Evolutionary conservation across 2,888 invertebrate species (phyloP).

Genomic region (Stenodema calcarata): DNA sequence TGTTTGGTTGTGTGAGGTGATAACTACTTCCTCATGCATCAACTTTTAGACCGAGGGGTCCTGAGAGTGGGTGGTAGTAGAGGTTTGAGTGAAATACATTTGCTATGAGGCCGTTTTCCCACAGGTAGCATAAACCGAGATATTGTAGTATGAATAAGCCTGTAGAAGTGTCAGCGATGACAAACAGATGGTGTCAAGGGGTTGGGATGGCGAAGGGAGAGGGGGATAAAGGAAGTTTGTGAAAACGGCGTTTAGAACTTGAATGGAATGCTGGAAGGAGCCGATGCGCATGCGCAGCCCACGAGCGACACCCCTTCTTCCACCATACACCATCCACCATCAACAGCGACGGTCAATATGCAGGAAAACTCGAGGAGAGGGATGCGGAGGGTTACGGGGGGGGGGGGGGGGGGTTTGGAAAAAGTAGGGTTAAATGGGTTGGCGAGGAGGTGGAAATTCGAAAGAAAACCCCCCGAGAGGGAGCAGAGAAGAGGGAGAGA

Average conservation of each 20-base stretch:
- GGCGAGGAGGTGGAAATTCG: neutral
- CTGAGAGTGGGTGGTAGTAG: too few species aligned
- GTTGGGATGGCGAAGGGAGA: neutral
- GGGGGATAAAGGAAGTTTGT: conserved; percentile 15
- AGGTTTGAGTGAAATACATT: too few species aligned
- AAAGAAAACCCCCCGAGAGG: neutral
- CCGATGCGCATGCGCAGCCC: neutral
- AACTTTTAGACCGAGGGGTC: too few species aligned
- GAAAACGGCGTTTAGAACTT: conserved; percentile 19
- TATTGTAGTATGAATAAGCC: neutral
- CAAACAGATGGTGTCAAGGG: neutral
- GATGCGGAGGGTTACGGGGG: neutral
- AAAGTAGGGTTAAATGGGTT: conserved; percentile 12
- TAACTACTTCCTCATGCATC: too few species aligned
- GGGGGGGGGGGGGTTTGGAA: neutral
- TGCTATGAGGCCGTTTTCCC: neutral
- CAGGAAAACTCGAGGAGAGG: conserved; percentile 9
- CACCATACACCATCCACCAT: too few species aligned
- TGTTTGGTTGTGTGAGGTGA: too few species aligned
- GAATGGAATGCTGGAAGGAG: neutral
- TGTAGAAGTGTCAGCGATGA: neutral
- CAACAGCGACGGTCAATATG: conserved; percentile 5
- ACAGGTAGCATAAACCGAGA: neutral
- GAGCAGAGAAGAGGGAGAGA: neutral
- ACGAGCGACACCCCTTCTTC: neutral